These are phyloP conservation scores for Cairina moschata DNA, from an alignment of 2,113 vertebrate genomes.

Conservation along the genomic window DNA sequence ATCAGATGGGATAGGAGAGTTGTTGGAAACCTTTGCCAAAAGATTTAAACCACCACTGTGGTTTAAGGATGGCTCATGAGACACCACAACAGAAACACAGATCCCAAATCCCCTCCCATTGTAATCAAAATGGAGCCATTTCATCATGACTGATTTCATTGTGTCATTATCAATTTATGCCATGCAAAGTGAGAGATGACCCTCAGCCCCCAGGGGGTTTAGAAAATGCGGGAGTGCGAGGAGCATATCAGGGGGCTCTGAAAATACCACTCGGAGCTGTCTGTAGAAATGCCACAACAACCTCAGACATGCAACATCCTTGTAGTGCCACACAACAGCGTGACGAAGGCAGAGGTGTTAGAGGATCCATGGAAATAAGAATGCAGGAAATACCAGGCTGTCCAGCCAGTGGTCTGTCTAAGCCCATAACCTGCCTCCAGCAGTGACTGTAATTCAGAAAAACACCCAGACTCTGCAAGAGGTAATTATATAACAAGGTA, in stretches of 20 bases:
- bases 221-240: neutral
- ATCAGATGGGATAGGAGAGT: neutral
- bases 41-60: neutral
- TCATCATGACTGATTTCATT: slow-evolving; percentile 40
- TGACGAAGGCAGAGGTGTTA: neutral
- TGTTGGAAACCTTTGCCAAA: neutral
- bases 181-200: slow-evolving; percentile 14
- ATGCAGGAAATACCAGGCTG: slow-evolving; percentile 26
- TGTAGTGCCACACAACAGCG: neutral
- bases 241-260: neutral
- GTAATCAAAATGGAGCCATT: slow-evolving; percentile 37
- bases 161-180: slow-evolving; percentile 49
- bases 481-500: slow-evolving; percentile 44
- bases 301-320: neutral
- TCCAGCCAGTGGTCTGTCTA: neutral
- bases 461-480: neutral
- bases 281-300: neutral
- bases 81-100: neutral
- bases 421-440: slow-evolving; percentile 26
- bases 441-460: slow-evolving; percentile 31
- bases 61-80: neutral
- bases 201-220: neutral
- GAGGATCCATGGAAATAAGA: neutral
- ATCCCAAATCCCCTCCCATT: neutral
- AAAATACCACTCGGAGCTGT: neutral